Conservation (phyloP, 2,113 vertebrate species). For the Hippocampus comes region DNA sequence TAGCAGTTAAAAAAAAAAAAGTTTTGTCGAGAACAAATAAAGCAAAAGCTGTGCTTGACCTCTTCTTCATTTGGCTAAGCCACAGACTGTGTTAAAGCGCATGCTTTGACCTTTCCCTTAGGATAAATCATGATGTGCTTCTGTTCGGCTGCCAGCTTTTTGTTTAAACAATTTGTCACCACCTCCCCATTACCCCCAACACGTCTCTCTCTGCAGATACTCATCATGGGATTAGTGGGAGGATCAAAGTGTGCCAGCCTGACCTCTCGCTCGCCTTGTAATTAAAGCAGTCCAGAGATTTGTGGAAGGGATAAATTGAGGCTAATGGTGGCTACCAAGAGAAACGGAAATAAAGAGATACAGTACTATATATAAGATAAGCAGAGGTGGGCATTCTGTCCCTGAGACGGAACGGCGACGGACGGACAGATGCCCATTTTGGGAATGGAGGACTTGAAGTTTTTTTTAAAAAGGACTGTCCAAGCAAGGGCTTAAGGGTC, state of each 20-base stretch:
- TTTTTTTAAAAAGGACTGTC: too few relatives aligned
- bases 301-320: constrained; percentile 40
- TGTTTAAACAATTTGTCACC: constrained; percentile 74
- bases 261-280: constrained; percentile 40
- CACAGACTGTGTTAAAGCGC: constrained; percentile 29
- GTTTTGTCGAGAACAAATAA: constrained; percentile 28
- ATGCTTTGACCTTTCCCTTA: constrained; percentile 66
- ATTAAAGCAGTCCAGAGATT: constrained; percentile 47
- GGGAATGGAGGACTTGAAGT: too few relatives aligned
- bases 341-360: not conserved
- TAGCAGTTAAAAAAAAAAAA: constrained; percentile 10
- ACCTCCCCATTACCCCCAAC: constrained; percentile 36
- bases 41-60: constrained; percentile 32
- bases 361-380: too few relatives aligned
- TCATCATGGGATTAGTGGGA: constrained; percentile 57
- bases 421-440: too few relatives aligned
- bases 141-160: constrained; percentile 68
- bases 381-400: too few relatives aligned
- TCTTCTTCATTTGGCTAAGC: constrained; percentile 33
- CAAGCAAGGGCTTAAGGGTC: too few relatives aligned
- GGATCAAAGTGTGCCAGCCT: constrained; percentile 63
- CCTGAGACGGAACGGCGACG: too few relatives aligned
- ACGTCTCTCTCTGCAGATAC: constrained; percentile 38
- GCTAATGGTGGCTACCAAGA: constrained; percentile 17
- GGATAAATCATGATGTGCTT: constrained; percentile 65